phyloP scores from a whole-genome alignment of 2,888 invertebrate genomes.

The Hypolimnas misippus region DNA sequence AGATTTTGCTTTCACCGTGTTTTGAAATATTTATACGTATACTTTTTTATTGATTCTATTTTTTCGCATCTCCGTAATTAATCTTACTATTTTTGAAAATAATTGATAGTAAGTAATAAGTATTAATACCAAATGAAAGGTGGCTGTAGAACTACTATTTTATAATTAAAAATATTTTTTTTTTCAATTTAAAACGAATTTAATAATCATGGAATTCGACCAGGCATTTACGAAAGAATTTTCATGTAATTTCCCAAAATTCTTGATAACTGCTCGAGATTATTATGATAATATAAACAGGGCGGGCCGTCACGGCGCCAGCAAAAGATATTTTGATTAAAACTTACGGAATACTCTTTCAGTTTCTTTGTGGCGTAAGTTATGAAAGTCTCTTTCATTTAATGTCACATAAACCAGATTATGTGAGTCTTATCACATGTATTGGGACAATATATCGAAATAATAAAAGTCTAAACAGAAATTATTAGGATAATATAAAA shows the following conservation, averaged over 20 bases:
- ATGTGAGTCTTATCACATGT: too few relatives aligned
- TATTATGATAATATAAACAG: slow-evolving; percentile 35
- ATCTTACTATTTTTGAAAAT: too few relatives aligned
- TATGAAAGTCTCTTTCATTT: slow-evolving; percentile 9
- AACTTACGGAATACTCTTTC: slow-evolving; percentile 33
- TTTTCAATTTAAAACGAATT: background rate
- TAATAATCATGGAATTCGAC: background rate
- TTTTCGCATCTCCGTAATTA: too few relatives aligned
- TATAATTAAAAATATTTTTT: background rate
- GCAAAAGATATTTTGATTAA: slow-evolving; percentile 36
- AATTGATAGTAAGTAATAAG: too few relatives aligned
- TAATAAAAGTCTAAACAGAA: too few relatives aligned
- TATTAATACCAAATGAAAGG: too few relatives aligned
- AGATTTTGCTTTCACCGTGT: too few relatives aligned
- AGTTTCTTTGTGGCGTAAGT: slow-evolving; percentile 24
- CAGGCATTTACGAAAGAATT: background rate
- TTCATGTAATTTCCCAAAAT: slow-evolving; percentile 28
- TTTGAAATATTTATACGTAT: too few relatives aligned
- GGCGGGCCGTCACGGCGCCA: slow-evolving; percentile 27
- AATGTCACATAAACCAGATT: background rate
- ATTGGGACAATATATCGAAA: too few relatives aligned
- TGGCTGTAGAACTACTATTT: background rate
- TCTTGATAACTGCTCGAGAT: slow-evolving; percentile 23
- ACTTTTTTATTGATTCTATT: too few relatives aligned
- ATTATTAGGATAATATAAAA: too few relatives aligned